phyloP scores from a whole-genome alignment of 1,140 invertebrate species.

The Carcinoscorpius rotundicauda region DNA sequence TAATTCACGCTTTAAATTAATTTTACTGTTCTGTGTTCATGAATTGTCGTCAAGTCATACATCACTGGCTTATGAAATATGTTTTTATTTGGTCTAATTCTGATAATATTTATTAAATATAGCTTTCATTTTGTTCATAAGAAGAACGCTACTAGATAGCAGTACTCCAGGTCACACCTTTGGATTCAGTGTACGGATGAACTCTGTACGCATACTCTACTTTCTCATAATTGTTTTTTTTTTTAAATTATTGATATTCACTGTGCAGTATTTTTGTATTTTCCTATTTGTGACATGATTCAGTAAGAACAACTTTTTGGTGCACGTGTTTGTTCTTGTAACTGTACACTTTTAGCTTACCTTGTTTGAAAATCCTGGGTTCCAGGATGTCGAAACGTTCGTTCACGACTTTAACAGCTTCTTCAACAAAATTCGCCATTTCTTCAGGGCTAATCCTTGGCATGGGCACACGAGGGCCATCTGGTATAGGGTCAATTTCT shows the following conservation, averaged over 20 bases:
- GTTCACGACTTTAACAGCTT: conserved; percentile 13
- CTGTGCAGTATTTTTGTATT: background rate
- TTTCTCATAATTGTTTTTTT: background rate
- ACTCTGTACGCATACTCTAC: background rate
- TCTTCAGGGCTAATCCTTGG: conserved; percentile 31
- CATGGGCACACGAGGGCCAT: conserved; percentile 28
- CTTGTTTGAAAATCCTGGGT: conserved; percentile 20
- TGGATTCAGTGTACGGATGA: background rate
- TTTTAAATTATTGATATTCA: background rate
- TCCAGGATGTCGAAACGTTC: conserved; percentile 19
- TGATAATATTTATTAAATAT: too few relatives aligned
- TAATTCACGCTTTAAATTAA: too few relatives aligned
- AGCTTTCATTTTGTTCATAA: too few relatives aligned
- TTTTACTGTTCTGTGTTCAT: too few relatives aligned
- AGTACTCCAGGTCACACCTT: background rate
- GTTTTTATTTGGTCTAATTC: too few relatives aligned
- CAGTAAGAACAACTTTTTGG: background rate
- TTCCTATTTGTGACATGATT: background rate
- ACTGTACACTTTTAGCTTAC: conserved; percentile 10
- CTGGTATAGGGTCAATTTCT: conserved; percentile 25
- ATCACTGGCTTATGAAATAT: too few relatives aligned
- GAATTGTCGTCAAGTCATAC: too few relatives aligned
- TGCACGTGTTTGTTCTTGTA: background rate
- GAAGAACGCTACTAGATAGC: too few relatives aligned
- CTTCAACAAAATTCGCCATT: conserved; percentile 22